Conservation (phyloP, 1,140 invertebrate species). For the Belonocnema kinseyi region DNA sequence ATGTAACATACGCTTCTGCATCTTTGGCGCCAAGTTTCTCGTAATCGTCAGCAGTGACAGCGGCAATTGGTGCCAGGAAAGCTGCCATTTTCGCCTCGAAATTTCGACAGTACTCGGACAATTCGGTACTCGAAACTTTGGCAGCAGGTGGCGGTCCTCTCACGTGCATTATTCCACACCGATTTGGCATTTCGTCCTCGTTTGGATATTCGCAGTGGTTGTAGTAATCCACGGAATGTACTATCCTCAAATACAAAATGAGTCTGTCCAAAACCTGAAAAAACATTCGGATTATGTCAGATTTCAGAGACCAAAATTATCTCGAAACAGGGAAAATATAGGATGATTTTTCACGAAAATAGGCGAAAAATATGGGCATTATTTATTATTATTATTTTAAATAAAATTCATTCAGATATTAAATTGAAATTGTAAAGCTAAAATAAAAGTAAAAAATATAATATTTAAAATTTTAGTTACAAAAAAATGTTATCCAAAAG, state of each 20-base stretch:
- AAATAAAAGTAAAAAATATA: too few species aligned
- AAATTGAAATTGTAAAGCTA: too few species aligned
- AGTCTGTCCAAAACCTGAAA: slow-evolving; percentile 86
- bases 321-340: too few species aligned
- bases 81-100: slow-evolving; percentile 91
- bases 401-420: too few species aligned
- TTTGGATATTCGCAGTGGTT: slow-evolving; percentile 99
- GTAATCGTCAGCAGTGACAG: slow-evolving; percentile 86
- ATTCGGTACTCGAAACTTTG: slow-evolving; percentile 79
- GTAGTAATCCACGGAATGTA: slow-evolving; percentile 99
- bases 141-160: slow-evolving; percentile 88
- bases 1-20: slow-evolving; percentile 80
- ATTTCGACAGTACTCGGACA: slow-evolving; percentile 70
- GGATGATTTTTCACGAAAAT: too few species aligned
- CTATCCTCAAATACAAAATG: slow-evolving; percentile 95
- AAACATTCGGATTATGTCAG: slow-evolving; percentile 1
- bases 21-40: slow-evolving; percentile 92
- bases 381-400: too few species aligned
- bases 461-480: too few species aligned
- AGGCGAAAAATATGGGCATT: too few species aligned
- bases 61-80: slow-evolving; percentile 85
- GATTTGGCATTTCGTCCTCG: slow-evolving; percentile 99
- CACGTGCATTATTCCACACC: slow-evolving; percentile 98
- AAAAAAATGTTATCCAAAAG: too few species aligned
- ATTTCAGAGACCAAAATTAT: too few species aligned